phyloP scores from a whole-genome alignment of 2,888 invertebrate genomes.

The Callimorpha dominula region DNA sequence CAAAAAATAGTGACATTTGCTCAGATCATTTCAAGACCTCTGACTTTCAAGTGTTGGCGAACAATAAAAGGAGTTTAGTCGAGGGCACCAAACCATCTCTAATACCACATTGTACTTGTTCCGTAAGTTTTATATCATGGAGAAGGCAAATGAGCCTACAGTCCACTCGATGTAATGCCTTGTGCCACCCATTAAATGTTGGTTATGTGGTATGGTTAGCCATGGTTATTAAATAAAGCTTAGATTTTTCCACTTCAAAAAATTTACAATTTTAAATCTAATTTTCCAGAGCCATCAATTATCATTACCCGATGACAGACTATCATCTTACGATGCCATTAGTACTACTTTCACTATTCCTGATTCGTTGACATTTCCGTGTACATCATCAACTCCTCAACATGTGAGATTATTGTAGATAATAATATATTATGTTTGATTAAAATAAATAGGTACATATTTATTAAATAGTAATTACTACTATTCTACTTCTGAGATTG shows the following conservation, averaged over 20 bases:
- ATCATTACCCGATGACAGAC: not conserved
- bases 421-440: no score
- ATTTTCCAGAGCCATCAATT: not conserved
- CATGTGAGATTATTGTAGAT: not conserved
- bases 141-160: not conserved
- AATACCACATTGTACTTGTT: slow-evolving; percentile 10
- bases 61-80: slow-evolving; percentile 12
- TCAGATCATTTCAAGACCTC: slow-evolving; percentile 14
- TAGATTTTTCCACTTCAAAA: not conserved
- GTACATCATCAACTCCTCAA: not conserved
- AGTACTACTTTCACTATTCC: not conserved
- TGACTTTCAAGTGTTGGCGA: slow-evolving; percentile 14
- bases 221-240: not conserved
- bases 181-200: not conserved
- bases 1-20: slow-evolving; percentile 11
- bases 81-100: slow-evolving; percentile 8
- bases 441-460: no score
- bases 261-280: not conserved
- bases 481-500: no score
- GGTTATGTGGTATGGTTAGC: not conserved
- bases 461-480: no score
- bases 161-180: not conserved
- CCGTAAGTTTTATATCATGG: not conserved
- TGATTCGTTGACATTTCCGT: not conserved
- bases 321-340: not conserved